phyloP scores from a whole-genome alignment of 2,888 invertebrate genomes.

The Pammene fasciana region DNA sequence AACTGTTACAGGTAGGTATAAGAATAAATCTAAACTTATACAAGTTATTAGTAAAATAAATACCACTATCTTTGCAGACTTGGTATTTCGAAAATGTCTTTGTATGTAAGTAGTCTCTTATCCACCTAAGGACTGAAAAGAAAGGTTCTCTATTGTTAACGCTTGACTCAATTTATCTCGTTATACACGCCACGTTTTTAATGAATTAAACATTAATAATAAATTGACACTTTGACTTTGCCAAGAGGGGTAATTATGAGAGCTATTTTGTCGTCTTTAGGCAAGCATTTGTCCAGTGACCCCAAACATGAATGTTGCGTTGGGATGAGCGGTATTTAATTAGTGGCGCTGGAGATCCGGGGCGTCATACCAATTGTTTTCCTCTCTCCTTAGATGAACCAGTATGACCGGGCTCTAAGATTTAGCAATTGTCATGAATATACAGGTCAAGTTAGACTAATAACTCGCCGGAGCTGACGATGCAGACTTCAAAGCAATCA shows the following conservation, averaged over 20 bases:
- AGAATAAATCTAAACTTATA: no score
- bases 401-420: neutral
- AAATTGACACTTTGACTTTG: slow-evolving; percentile 12
- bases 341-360: neutral
- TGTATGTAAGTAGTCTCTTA: neutral
- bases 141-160: slow-evolving; percentile 17
- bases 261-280: slow-evolving; percentile 5
- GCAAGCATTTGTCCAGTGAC: neutral
- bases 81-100: slow-evolving; percentile 16
- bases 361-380: neutral
- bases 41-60: neutral
- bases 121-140: slow-evolving; percentile 16
- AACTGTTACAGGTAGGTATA: no score
- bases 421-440: neutral
- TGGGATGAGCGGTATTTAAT: neutral
- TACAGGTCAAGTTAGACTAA: neutral
- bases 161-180: slow-evolving; percentile 15
- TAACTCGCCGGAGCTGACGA: no score
- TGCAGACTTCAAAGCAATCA: neutral
- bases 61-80: slow-evolving; percentile 19
- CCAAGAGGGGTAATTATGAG: neutral
- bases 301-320: slow-evolving; percentile 3
- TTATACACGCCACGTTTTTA: slow-evolving; percentile 9
- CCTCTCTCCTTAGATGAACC: neutral
- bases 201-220: slow-evolving; percentile 33